These are phyloP conservation scores for Xerus inauris DNA, from an alignment of 2,113 vertebrate species.

Conservation along the genomic window DNA sequence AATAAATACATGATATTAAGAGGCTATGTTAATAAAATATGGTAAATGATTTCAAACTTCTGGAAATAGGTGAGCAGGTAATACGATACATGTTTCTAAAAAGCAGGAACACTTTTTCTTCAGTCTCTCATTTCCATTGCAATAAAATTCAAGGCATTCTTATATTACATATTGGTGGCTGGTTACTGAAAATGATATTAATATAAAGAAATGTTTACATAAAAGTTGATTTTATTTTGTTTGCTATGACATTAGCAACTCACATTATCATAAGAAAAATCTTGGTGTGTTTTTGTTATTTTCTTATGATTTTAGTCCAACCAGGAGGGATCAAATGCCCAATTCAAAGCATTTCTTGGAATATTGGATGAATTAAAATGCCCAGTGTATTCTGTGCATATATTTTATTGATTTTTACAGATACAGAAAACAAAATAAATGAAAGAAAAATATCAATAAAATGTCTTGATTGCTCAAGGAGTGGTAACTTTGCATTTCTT, in stretches of 20 bases:
- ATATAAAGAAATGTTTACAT: neutral
- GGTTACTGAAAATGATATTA: neutral
- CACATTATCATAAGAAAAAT: neutral
- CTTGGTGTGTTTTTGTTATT: neutral
- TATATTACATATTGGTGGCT: neutral
- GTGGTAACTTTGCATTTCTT: neutral
- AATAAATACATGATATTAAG: neutral
- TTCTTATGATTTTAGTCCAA: neutral
- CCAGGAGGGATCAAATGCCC: neutral
- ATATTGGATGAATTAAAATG: neutral
- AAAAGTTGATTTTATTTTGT: neutral
- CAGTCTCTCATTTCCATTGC: neutral
- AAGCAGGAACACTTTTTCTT: neutral
- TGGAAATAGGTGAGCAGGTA: neutral
- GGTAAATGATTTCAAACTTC: neutral
- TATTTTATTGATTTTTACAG: neutral
- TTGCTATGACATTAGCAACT: neutral
- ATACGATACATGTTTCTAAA: neutral
- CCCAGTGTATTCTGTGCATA: neutral
- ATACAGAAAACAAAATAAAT: neutral
- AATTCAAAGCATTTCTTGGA: neutral
- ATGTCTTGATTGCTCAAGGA: neutral
- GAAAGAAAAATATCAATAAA: neutral
- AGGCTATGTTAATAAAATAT: neutral
- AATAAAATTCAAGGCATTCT: neutral